phyloP scores from a whole-genome alignment of 2,113 vertebrate genomes.

The Panurus biarmicus region DNA sequence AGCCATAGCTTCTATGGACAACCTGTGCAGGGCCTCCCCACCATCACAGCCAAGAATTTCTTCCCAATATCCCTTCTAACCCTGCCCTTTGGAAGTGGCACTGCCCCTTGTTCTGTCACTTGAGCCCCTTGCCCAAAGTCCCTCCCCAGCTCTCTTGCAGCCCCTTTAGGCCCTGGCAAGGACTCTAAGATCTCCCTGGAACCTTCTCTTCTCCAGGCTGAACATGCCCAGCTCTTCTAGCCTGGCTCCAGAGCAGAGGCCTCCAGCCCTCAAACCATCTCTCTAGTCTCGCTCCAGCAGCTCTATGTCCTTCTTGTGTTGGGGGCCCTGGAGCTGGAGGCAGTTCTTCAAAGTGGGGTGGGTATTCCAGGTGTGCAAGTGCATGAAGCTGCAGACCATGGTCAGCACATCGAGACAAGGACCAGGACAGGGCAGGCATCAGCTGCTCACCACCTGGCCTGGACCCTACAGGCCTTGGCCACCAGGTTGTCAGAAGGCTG shows the following conservation, averaged over 20 bases:
- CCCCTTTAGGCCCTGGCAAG: neutral
- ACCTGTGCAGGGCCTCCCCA: neutral
- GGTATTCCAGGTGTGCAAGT: neutral
- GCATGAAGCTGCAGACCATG: neutral
- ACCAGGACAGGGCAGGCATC: neutral
- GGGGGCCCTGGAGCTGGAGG: neutral
- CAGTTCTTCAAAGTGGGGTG: neutral
- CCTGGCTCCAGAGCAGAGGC: neutral
- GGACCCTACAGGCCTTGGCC: neutral
- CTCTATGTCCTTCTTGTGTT: neutral
- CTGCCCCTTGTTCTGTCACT: neutral
- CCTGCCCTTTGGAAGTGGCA: neutral
- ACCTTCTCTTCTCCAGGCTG: neutral
- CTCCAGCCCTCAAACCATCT: accelerated
- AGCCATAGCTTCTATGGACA: neutral
- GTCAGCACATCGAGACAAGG: neutral
- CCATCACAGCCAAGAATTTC: accelerated
- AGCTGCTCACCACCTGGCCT: neutral
- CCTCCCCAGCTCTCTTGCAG: neutral
- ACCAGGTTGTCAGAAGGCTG: neutral
- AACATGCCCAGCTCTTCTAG: neutral
- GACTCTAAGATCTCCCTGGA: neutral
- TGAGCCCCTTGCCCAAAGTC: neutral
- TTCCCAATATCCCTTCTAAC: neutral
- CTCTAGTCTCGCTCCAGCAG: neutral